These are phyloP conservation scores for Gasterosteus aculeatus DNA, from an alignment of 2,113 vertebrate genomes.

Conservation along the genomic window DNA sequence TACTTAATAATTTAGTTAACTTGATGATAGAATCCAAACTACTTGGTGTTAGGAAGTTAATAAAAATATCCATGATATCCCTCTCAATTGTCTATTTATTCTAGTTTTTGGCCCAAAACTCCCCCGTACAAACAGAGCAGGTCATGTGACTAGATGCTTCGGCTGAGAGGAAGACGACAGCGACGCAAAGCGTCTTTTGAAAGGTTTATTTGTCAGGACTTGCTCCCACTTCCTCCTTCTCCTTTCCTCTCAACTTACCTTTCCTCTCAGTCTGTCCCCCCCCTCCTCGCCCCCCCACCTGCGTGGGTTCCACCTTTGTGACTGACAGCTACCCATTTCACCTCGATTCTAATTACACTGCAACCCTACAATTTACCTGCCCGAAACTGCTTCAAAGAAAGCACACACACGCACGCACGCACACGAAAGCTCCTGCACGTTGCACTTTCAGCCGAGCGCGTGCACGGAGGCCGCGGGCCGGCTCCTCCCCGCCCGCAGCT, in stretches of 20 bases:
- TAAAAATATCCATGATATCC: not conserved
- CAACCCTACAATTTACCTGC: slow-evolving; percentile 64
- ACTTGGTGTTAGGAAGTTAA: not conserved
- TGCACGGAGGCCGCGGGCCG: slow-evolving; percentile 39
- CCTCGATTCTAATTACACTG: slow-evolving; percentile 67
- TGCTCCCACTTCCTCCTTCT: slow-evolving; percentile 8
- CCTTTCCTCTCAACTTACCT: not conserved
- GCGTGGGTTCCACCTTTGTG: slow-evolving; percentile 21
- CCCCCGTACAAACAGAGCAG: too few relatives aligned
- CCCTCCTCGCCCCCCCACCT: not conserved
- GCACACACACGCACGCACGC: not conserved
- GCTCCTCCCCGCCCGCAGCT: slow-evolving; percentile 50
- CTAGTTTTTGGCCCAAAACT: too few relatives aligned
- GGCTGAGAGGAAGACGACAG: not conserved
- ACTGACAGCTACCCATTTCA: slow-evolving; percentile 68
- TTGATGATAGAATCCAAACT: too few relatives aligned
- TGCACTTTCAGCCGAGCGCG: slow-evolving; percentile 53
- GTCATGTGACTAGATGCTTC: not conserved
- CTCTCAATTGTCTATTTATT: not conserved
- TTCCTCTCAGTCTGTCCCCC: slow-evolving; percentile 19
- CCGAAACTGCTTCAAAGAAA: slow-evolving; percentile 67
- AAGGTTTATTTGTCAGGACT: not conserved
- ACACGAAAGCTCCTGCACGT: slow-evolving; percentile 25
- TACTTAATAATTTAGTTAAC: too few relatives aligned
- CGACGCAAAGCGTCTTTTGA: not conserved